Evolutionary conservation across 2,888 invertebrate species (phyloP), one percentile per base, ranked within the genome.

Genomic region (Aspidapion aeneum): DNA sequence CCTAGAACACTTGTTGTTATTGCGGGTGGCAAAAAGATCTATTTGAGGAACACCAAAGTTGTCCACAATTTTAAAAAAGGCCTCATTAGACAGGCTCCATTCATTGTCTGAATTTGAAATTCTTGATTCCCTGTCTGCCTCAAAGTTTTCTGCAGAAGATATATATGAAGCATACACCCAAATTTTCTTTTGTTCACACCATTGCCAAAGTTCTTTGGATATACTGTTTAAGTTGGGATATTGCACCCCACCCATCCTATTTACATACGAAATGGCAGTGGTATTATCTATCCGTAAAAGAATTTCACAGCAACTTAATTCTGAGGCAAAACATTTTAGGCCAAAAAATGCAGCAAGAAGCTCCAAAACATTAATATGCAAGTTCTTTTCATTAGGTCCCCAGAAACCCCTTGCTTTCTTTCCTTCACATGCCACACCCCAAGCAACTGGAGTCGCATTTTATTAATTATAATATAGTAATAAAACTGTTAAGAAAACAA

Each of bases 341-440:
- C 48, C 63, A 60, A 63, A 56, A 22, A 59, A 64, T 1, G 48
- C 56, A 12, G 59, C 59, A 18, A 50, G 18, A 2, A 64, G 52
- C 57, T 62, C 64, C 12, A 22, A 19, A 20, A 57, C 51, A 62
- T 66, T 17, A 7, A n/a, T n/a, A n/a, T n/a, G n/a, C n/a, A n/a
- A n/a, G n/a, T n/a, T n/a, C n/a, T n/a, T 64, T 62, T 52, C 69
- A 71, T 55, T 59, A 65, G 17, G 57, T 60, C 7, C 71, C 72
- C 71, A n/a, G n/a, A n/a, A 71, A 73, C n/a, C 70, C 71, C 2
- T 63, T 60, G 12, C 50, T 22, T n/a, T 66, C 55, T 54, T 54
- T 16, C 55, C 18, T 17, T 19, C 50, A 21, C n/a, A 55, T 54
- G 17, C 35, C 18, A 18, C 52, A 60, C 60, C 58, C 57, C 52